A percentile compares a stretch with the other conserved stretches of the same genome.
These are phyloP conservation scores for Neuroterus valhalla DNA, from an alignment of 1,140 invertebrate genomes.

Conservation along the genomic window DNA sequence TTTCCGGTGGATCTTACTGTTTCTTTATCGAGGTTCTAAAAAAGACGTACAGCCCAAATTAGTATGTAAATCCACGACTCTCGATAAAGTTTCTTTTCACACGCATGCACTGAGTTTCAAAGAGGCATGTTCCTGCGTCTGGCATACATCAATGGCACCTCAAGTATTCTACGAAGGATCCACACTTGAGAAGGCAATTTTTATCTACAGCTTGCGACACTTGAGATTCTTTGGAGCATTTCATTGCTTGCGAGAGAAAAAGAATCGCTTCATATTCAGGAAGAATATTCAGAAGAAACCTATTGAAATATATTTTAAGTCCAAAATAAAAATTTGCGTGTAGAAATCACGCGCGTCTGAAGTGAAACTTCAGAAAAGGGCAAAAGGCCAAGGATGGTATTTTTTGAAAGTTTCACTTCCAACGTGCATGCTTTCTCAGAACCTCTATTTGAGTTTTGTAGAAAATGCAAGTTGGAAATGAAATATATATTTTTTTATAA, in stretches of 20 bases:
- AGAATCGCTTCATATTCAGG: neutral
- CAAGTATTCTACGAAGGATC: conserved; percentile 10
- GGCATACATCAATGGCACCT: conserved; percentile 16
- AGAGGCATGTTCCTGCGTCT: conserved; percentile 22
- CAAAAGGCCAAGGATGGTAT: too few relatives aligned
- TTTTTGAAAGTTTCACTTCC: too few relatives aligned
- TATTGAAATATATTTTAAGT: too few relatives aligned
- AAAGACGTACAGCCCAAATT: neutral
- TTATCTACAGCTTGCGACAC: neutral
- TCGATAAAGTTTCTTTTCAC: conserved; percentile 25
- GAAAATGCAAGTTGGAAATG: too few relatives aligned
- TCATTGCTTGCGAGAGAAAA: neutral
- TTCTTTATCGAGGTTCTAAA: neutral
- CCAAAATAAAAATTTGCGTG: too few relatives aligned
- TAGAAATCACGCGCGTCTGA: too few relatives aligned
- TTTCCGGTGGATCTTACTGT: conserved; percentile 8
- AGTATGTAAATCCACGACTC: conserved; percentile 25
- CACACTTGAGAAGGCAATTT: neutral
- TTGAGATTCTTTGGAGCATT: neutral
- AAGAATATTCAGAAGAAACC: neutral
- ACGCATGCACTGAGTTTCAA: conserved; percentile 12
- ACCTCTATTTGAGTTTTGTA: too few relatives aligned
- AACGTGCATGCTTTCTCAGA: too few relatives aligned
- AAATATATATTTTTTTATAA: too few relatives aligned
- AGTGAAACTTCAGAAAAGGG: too few relatives aligned